Evolutionary conservation across 2,888 invertebrate genomes (phyloP).

Genomic region (Lapara coniferarum): DNA sequence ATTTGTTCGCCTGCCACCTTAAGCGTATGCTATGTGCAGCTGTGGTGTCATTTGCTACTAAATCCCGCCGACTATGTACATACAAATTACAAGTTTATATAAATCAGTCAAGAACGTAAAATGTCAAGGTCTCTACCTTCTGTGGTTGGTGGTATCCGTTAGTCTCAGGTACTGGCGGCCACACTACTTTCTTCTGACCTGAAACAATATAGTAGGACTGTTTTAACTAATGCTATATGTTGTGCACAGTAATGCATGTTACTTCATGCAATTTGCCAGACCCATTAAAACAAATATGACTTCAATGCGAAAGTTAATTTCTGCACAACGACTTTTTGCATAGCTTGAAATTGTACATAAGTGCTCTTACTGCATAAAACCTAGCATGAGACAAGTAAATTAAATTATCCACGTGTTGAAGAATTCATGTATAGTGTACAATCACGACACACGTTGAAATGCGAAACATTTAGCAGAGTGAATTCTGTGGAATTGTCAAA

Average conservation of each 20-base stretch:
- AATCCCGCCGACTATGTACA: slow-evolving; percentile 50
- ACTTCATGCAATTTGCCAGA: not conserved
- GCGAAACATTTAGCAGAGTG: not conserved
- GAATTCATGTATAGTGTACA: slow-evolving; percentile 1
- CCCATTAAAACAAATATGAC: not conserved
- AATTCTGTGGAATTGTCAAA: slow-evolving; percentile 9
- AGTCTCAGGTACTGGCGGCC: slow-evolving; percentile 91
- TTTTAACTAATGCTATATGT: not conserved
- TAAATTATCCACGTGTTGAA: slow-evolving; percentile 28
- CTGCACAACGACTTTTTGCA: slow-evolving; percentile 2
- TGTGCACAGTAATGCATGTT: not conserved
- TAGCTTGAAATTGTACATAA: not conserved
- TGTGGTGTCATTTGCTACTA: slow-evolving; percentile 52
- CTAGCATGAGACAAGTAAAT: slow-evolving; percentile 1
- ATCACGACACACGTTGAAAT: not conserved
- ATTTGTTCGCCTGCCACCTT: slow-evolving; percentile 51
- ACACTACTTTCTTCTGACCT: slow-evolving; percentile 94
- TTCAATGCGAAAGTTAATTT: slow-evolving; percentile 3
- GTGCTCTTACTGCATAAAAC: not conserved
- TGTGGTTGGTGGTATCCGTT: slow-evolving; percentile 84
- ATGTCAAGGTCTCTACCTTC: slow-evolving; percentile 78
- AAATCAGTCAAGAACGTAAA: slow-evolving; percentile 1
- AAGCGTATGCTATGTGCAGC: slow-evolving; percentile 72
- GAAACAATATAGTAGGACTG: slow-evolving; percentile 44
- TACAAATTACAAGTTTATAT: slow-evolving; percentile 17